Conservation (phyloP, 92 coral and sea anemone species). For the Actinernus sp. region DNA sequence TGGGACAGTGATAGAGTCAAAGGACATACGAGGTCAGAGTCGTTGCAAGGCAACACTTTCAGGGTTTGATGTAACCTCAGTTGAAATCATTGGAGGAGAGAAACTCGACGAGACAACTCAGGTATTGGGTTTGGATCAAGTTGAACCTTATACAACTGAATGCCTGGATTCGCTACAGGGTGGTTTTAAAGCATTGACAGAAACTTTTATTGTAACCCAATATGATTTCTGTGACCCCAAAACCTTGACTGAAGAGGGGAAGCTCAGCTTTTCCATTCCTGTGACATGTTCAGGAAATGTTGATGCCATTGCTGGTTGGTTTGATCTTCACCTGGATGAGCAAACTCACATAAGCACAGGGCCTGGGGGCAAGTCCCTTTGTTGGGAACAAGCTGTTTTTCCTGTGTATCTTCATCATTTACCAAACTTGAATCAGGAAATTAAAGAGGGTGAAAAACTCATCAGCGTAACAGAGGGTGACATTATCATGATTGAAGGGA, state of each 20-base stretch:
- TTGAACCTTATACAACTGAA: conserved; percentile 95
- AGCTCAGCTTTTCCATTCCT: conserved; percentile 46
- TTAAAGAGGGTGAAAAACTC: conserved; percentile 7
- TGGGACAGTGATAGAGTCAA: conserved; percentile 78
- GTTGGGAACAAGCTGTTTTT: conserved; percentile 99
- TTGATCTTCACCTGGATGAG: conserved; percentile 84
- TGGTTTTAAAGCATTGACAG: conserved; percentile 64
- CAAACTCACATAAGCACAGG: conserved; percentile 80
- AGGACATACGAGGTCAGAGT: conserved; percentile 72
- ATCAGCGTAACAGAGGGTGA: conserved; percentile 55
- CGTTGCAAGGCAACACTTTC: conserved; percentile 38
- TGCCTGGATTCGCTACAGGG: conserved; percentile 58
- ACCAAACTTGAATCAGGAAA: background rate
- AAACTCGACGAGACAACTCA: conserved; percentile 34
- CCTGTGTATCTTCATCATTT: conserved; percentile 62
- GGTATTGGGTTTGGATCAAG: conserved; percentile 17
- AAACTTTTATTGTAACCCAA: conserved; percentile 64
- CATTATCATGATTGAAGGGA: conserved; percentile 28
- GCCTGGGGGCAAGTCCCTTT: conserved; percentile 80
- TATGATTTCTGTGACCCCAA: conserved; percentile 77
- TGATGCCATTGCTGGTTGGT: conserved; percentile 96
- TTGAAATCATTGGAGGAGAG: conserved; percentile 84
- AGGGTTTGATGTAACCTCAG: conserved; percentile 54
- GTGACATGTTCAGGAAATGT: conserved; percentile 57
- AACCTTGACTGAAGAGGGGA: conserved; percentile 35